Evolutionary conservation across 2,888 invertebrate species (phyloP), one percentile per base, ranked within the genome.

Genomic region (Scrobipalpa atriplicella): DNA sequence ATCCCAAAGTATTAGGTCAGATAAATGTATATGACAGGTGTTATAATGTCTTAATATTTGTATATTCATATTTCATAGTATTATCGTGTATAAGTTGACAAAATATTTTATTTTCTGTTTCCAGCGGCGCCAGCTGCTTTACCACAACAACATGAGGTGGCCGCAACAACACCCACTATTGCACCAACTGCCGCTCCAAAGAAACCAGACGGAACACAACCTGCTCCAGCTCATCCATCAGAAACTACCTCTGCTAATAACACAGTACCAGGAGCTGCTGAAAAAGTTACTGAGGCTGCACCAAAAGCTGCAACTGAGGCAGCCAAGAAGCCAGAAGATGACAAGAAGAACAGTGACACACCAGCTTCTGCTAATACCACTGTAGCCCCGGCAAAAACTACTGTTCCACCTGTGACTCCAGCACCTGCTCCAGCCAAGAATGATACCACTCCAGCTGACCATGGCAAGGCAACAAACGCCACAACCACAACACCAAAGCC

Each of bases 401-500:
- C 29, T 29, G 29, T 29, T 5, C 5, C 52, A 16, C 5, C 54
- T 56, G 54, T 21, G 10, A 11, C 47, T 47, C 11, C 1, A n/a
- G n/a, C 13, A 1, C 47, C 47, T 6, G 13, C 19, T 29, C 21
- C 21, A 11, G 52, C 52, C 52, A 52, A 18, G 10, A 52, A 52
- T 19, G 10, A 52, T 21, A 52, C 1, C 52, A 52, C 9, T 19
- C 1, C 19, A 3, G 19, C 58, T 58, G 16, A 36, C n/a, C 11
- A 58, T 38, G 38, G 13, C 36, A 38, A 58, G 58, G 19, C 54
- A 10, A 0, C 54, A 19, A 54, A 0, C 10, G 66, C 68, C 2
- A 66, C 72, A 29, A 29, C 73, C n/a, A n/a, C n/a, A 0, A 71
- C 80, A 7, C 70, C 73, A 8, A 80, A 76, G 13, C 41, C 61